Conservation (phyloP, 2,797 vertebrate genomes). For the Phoxinus dragarum region DNA sequence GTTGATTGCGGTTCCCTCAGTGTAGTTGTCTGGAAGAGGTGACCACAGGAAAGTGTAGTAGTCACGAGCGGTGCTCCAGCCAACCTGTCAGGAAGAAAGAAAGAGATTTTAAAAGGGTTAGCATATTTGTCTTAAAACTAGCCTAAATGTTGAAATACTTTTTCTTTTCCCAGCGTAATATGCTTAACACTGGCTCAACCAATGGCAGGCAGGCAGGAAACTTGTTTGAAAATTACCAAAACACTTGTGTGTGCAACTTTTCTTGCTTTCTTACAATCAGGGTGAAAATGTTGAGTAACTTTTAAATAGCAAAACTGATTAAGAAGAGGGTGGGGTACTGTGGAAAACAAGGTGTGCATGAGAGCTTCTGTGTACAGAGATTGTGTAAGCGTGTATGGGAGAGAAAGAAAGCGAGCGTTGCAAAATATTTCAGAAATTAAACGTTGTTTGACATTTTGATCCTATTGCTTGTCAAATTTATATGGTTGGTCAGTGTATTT, state of each 20-base stretch:
- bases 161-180: neutral
- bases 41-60: slow-evolving; percentile 99
- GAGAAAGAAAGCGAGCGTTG: neutral
- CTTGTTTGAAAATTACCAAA: neutral
- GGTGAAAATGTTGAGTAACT: neutral
- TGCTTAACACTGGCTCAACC: neutral
- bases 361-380: neutral
- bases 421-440: neutral
- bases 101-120: slow-evolving; percentile 20
- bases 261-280: neutral
- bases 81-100: slow-evolving; percentile 83
- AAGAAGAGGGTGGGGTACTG: neutral
- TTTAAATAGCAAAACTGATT: neutral
- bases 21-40: slow-evolving; percentile 92
- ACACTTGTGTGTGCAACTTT: neutral
- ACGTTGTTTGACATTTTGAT: slow-evolving; percentile 1
- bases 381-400: too few relatives aligned
- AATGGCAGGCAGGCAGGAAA: neutral
- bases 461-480: neutral
- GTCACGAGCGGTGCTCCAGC: slow-evolving; percentile 98
- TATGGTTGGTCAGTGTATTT: neutral
- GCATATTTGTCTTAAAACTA: neutral
- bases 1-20: slow-evolving; percentile 90
- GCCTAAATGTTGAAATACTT: neutral
- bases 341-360: neutral